Evolutionary conservation across 2,888 invertebrate genomes (phyloP), one percentile per base, ranked within the genome.

Genomic region (Dryocosmus kuriphilus): DNA sequence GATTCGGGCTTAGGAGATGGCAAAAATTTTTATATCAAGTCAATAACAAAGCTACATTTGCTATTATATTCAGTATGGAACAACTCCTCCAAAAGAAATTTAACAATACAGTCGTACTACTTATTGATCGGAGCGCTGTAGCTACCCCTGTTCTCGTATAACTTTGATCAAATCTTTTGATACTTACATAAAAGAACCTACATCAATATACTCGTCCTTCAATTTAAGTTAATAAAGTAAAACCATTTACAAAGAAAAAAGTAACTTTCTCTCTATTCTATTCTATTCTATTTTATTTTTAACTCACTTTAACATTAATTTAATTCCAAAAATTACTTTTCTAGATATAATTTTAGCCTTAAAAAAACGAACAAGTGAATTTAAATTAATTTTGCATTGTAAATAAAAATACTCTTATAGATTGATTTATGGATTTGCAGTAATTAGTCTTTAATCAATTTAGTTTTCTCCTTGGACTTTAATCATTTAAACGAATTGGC

Each of bases 111-210:
- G 71, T 51, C 67, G 32, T 71, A 51, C 71, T 46, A 46, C 30
- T 71, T 71, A 71, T 71, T 71, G 71, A 71, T 71, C 71, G 30
- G 51, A 71, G 71, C 51, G 51, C 46, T 71, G 32, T 19, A 32
- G 51, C 46, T 27, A 24, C 60, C 16, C 16, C 60, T 41, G 60
- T 24, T 60, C 60, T 60, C 27, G 60, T 41, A 35, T 63, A 65
- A 41, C 41, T 65, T 65, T 41, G 65, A 65, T 65, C 60, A 27
- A 16, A 24, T 14, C 57, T 57, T 24, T 60, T 60, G 60, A 60
- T 60, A 24, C 27, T 60, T 16, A 60, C 60, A 27, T 60, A 27
- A 60, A 60, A 27, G 27, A 60, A 60, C 6, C 27, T 60, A 24
- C 16, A 60, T 60, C 24, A 16, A 27, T 27, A 60, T 27, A 5